Evolutionary conservation across 2,797 vertebrate species (phyloP).

Genomic region (Scleropages formosus): DNA sequence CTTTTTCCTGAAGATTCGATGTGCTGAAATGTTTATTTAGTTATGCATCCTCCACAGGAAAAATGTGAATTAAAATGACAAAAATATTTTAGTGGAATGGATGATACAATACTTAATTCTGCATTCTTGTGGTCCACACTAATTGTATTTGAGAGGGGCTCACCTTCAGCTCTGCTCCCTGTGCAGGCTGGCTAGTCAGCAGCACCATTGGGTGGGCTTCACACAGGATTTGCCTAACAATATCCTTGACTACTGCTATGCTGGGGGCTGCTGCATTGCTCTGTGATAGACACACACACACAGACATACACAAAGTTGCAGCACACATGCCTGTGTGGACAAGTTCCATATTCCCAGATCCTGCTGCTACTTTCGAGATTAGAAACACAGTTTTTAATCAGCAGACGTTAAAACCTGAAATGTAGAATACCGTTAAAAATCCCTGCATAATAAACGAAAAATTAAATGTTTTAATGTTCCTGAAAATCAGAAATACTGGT

Average conservation of each 20-base stretch:
- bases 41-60: too few relatives aligned
- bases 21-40: too few relatives aligned
- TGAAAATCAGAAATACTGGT: background rate
- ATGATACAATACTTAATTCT: too few relatives aligned
- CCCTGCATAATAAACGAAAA: background rate
- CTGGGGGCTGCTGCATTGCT: slow-evolving; percentile 37
- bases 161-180: slow-evolving; percentile 76
- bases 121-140: background rate
- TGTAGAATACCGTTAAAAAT: background rate
- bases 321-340: background rate
- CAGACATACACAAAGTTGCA: background rate
- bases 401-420: background rate
- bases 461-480: background rate
- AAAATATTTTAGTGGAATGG: too few relatives aligned
- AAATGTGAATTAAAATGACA: too few relatives aligned
- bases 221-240: slow-evolving; percentile 73
- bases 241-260: slow-evolving; percentile 60
- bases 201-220: slow-evolving; percentile 72
- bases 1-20: too few relatives aligned
- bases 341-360: background rate
- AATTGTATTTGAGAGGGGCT: slow-evolving; percentile 3
- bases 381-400: background rate
- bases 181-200: slow-evolving; percentile 74
- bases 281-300: slow-evolving; percentile 48
- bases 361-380: background rate